Conservation (phyloP, 2,888 invertebrate genomes). For the Ormyrus rosae region DNA sequence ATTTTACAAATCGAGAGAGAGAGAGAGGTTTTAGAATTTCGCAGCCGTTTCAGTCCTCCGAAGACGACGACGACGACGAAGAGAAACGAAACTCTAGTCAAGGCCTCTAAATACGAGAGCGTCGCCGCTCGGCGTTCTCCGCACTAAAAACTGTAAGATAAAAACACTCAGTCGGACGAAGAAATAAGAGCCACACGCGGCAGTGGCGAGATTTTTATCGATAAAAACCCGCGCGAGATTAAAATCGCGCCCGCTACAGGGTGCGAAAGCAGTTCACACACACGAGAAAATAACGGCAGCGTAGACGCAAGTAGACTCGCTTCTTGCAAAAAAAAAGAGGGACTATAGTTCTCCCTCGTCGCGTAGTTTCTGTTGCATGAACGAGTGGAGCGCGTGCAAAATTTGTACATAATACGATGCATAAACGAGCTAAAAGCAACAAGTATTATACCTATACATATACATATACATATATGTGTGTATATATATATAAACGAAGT, state of each 20-base stretch:
- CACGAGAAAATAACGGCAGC: too few relatives aligned
- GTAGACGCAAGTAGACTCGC: too few relatives aligned
- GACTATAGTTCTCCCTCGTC: too few relatives aligned
- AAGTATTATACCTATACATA: not conserved
- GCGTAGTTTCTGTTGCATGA: not conserved
- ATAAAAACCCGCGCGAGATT: slow-evolving; percentile 28
- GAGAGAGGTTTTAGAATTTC: not conserved
- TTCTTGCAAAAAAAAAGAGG: too few relatives aligned
- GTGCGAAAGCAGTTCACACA: slow-evolving; percentile 8
- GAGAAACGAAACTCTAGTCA: slow-evolving; percentile 34
- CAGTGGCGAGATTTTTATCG: too few relatives aligned
- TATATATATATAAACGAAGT: not conserved
- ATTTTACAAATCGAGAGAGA: too few relatives aligned
- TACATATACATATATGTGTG: not conserved
- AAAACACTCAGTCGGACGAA: not conserved
- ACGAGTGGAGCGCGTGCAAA: not conserved
- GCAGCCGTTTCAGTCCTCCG: slow-evolving; percentile 14
- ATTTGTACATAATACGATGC: not conserved
- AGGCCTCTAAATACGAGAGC: slow-evolving; percentile 40
- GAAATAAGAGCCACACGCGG: too few relatives aligned
- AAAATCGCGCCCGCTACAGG: slow-evolving; percentile 34
- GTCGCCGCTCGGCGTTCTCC: not conserved
- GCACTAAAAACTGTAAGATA: slow-evolving; percentile 19
- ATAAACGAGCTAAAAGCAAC: not conserved
- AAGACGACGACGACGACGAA: not conserved